Conservation (phyloP, 2,888 invertebrate species). For the Anodontia alba region DNA sequence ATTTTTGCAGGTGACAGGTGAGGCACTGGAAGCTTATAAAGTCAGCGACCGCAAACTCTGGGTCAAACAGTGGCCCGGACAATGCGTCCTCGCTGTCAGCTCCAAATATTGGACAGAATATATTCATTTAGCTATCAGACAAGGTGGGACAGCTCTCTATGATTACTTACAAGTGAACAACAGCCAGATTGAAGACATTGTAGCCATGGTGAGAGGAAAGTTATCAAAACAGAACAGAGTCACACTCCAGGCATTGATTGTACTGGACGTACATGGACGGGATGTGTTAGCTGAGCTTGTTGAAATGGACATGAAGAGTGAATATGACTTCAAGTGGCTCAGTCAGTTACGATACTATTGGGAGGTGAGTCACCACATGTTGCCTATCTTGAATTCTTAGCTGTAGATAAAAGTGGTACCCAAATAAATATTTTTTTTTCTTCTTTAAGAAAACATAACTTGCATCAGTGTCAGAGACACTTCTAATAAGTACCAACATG, state of each 20-base stretch:
- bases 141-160: conserved; percentile 85
- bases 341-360: conserved; percentile 86
- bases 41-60: conserved; percentile 85
- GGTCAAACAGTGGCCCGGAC: conserved; percentile 86
- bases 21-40: conserved; percentile 91
- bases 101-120: conserved; percentile 84
- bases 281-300: conserved; percentile 84
- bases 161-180: conserved; percentile 90
- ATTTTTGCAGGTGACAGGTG: conserved; percentile 86
- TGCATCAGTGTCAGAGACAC: too few relatives aligned
- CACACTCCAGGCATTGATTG: conserved; percentile 86
- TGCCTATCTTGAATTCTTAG: too few relatives aligned
- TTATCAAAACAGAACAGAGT: conserved; percentile 85
- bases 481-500: too few relatives aligned
- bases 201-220: conserved; percentile 90
- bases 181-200: conserved; percentile 92
- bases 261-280: conserved; percentile 90
- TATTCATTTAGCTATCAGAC: conserved; percentile 82
- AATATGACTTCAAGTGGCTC: conserved; percentile 85
- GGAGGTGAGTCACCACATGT: conserved; percentile 85
- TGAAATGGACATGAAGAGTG: conserved; percentile 77
- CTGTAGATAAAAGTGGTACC: too few relatives aligned
- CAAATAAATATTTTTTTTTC: too few relatives aligned
- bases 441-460: not conserved
- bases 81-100: conserved; percentile 85